Evolutionary conservation across 2,888 invertebrate species (phyloP).

Genomic region (Ophonus ardosiacus): DNA sequence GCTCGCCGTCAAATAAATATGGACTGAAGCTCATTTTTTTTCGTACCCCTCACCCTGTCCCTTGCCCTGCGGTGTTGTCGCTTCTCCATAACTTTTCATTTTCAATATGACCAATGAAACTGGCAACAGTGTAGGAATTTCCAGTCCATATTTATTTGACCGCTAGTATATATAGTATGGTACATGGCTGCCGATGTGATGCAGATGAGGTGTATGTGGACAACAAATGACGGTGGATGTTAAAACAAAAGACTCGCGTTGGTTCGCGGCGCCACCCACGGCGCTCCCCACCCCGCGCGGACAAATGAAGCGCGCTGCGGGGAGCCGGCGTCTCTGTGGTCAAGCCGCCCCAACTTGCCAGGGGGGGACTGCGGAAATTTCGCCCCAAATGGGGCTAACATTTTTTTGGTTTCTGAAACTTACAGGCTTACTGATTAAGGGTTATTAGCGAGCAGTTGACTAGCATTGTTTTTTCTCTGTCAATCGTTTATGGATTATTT

Average conservation of each 20-base stretch:
- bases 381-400: neutral
- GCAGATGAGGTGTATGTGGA: conserved; percentile 1
- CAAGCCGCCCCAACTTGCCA: conserved; percentile 3
- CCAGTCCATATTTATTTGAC: too few relatives aligned
- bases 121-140: too few relatives aligned
- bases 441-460: neutral
- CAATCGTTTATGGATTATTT: too few relatives aligned
- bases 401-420: neutral
- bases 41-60: too few relatives aligned
- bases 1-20: too few relatives aligned
- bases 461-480: neutral
- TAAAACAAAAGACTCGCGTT: conserved; percentile 41
- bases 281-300: conserved; percentile 16
- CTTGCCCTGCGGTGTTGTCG: too few relatives aligned
- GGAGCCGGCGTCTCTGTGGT: conserved; percentile 50
- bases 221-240: conserved; percentile 40
- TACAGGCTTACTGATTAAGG: too few relatives aligned
- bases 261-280: conserved; percentile 51
- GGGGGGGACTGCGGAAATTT: neutral
- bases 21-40: too few relatives aligned
- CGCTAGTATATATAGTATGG: too few relatives aligned
- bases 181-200: neutral
- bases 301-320: conserved; percentile 49
- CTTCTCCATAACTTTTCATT: too few relatives aligned
- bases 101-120: too few relatives aligned